Base-by-base conservation (phyloP, 2,888 invertebrate genomes). In the Agrotis puta region DNA sequence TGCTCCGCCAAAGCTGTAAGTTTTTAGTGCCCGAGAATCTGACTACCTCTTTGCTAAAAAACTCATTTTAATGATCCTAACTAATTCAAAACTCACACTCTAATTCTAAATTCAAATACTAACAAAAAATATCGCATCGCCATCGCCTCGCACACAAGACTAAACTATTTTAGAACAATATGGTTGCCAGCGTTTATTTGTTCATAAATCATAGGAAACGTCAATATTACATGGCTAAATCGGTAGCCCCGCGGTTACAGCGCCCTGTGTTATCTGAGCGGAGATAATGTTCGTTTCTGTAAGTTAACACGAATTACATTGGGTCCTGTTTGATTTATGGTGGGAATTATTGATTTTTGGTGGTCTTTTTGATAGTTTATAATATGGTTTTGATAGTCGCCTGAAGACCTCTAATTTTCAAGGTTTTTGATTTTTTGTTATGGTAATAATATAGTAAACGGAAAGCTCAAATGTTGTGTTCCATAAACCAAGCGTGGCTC, bases 151-250 rank as follows among this genome's bases (percentile, higher is more conserved):
- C 27, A 9, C 20, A 22, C 64, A 27, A 14, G 16, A 27, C 67
- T 63, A 69, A 74, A 77, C 77, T 81, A 87, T 90, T 90, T 88
- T 83, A 82, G 86, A 89, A 91, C 92, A 92, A 90, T 92, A 89
- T 87, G 89, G 88, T 85, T 77, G 89, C 85, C 80, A 81, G 83
- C 90, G 92, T 92, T 92, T 92, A 92, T 91, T 39, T 90, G 89
- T 91, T 89, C 91, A 92, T 94, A 94, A 93, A 94, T 94, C 94
- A 94, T 92, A 78, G 76, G 65, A 76, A 87, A 90, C 90, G 94
- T 94, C 94, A 93, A 93, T 94, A 93, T 83, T 85, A 88, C 86
- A 81, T 68, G 85, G 85, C 87, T 88, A 89, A 90, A 90, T 89
- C 88, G 86, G 89, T 84, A 77, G 78, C 86, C 87, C 84, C 70